These are phyloP conservation scores for Lasioglossum lativentre DNA, from an alignment of 2,888 invertebrate species.

Conservation along the genomic window DNA sequence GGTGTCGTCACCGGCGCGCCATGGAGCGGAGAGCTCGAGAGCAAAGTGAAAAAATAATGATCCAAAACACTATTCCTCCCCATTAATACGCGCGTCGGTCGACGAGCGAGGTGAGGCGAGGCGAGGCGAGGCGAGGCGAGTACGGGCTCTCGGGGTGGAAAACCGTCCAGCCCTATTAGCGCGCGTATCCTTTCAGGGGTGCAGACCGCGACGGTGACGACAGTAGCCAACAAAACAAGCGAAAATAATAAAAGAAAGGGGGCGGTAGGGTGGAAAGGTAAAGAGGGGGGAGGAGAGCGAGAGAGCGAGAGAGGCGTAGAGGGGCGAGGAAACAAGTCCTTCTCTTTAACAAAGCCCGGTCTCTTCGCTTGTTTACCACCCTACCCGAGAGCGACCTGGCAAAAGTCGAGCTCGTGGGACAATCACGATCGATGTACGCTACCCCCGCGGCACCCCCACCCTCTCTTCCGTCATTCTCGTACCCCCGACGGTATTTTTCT, in stretches of 20 bases:
- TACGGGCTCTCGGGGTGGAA: not conserved
- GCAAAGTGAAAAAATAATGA: slow-evolving; percentile 9
- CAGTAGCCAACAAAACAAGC: not conserved
- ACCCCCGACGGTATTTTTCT: slow-evolving; percentile 61
- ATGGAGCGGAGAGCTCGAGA: not conserved
- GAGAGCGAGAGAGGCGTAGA: not conserved
- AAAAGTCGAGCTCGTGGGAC: slow-evolving; percentile 59
- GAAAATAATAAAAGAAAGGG: slow-evolving; percentile 20
- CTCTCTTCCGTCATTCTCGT: slow-evolving; percentile 54
- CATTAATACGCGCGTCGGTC: slow-evolving; percentile 7
- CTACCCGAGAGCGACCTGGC: slow-evolving; percentile 51
- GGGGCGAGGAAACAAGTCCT: slow-evolving; percentile 26
- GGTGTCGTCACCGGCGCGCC: not conserved
- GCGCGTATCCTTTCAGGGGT: not conserved
- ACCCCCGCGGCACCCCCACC: slow-evolving; percentile 28
- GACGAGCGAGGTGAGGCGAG: not conserved
- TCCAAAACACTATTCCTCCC: not conserved
- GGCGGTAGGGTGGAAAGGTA: not conserved
- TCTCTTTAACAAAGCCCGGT: slow-evolving; percentile 42
- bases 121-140: too few relatives aligned
- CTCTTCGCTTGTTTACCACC: slow-evolving; percentile 53
- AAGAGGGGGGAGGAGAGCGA: not conserved
- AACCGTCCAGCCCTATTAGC: slow-evolving; percentile 13
- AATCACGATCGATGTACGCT: slow-evolving; percentile 61
- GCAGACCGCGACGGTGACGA: slow-evolving; percentile 6